phyloP scores from a whole-genome alignment of 2,113 vertebrate genomes.

The Podiceps cristatus region DNA sequence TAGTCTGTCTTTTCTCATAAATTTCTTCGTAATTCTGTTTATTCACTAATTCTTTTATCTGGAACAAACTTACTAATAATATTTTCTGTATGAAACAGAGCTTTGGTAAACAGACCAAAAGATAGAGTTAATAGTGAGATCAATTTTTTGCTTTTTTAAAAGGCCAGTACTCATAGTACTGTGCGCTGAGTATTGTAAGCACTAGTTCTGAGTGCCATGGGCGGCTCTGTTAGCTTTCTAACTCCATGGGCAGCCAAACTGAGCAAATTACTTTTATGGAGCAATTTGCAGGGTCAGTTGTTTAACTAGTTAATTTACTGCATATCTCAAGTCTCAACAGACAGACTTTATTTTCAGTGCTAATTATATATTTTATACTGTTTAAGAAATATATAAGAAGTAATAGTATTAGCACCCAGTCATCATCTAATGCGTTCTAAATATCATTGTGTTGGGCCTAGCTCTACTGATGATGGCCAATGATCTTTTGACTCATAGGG shows the following conservation, averaged over 20 bases:
- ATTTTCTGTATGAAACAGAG: not conserved
- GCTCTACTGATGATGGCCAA: not conserved
- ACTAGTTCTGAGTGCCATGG: not conserved
- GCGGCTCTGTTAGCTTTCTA: not conserved
- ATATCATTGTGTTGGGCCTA: fast-evolving
- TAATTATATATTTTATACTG: not conserved
- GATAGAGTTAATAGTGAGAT: not conserved
- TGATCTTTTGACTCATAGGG: not conserved
- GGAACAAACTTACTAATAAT: not conserved
- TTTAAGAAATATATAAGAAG: not conserved
- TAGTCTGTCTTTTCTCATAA: not conserved
- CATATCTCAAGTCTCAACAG: not conserved
- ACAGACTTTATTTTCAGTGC: not conserved
- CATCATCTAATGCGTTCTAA: not conserved
- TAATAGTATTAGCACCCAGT: not conserved
- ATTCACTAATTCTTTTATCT: not conserved
- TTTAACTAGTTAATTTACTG: not conserved
- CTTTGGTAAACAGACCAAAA: not conserved
- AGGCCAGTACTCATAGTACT: not conserved
- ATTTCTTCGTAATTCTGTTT: not conserved
- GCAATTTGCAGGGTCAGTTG: not conserved
- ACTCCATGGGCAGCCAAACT: not conserved
- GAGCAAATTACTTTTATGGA: not conserved
- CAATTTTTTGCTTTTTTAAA: not conserved
- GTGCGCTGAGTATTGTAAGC: not conserved